Percentiles rank a stretch among this genome's conserved stretches.
These are phyloP conservation scores for Artemia sp. DNA, from an alignment of 2,888 invertebrate genomes.

Conservation along the genomic window DNA sequence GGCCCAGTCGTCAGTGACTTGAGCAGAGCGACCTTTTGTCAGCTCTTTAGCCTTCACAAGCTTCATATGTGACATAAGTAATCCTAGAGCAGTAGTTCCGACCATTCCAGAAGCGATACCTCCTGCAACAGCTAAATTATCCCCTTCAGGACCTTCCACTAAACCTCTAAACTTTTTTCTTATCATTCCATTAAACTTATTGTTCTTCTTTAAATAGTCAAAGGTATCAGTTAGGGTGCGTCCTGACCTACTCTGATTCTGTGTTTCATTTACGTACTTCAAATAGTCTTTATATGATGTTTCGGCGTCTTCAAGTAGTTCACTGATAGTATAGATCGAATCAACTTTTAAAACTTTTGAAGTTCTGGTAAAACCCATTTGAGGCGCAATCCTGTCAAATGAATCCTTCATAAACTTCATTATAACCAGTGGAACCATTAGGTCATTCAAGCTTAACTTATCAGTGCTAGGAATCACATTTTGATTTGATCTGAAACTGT, in stretches of 20 bases:
- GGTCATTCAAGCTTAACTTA: neutral
- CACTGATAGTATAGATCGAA: neutral
- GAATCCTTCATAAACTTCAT: conserved; percentile 1
- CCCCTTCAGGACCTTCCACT: neutral
- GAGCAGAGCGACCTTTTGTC: neutral
- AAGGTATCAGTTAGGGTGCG: neutral
- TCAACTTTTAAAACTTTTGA: neutral
- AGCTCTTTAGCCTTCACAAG: neutral
- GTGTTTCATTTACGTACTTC: neutral
- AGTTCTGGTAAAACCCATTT: neutral
- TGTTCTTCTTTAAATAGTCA: conserved; percentile 7
- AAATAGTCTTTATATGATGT: neutral
- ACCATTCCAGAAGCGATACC: conserved; percentile 14
- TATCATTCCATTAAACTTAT: conserved; percentile 9
- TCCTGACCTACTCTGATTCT: neutral
- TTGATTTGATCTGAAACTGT: conserved; percentile 5
- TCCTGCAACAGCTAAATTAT: conserved; percentile 7
- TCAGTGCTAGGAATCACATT: neutral
- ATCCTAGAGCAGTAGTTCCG: neutral
- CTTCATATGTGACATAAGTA: conserved; percentile 1
- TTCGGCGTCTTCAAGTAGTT: neutral
- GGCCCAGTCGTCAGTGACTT: conserved; percentile 12
- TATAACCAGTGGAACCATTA: neutral
- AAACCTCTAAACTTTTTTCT: neutral
- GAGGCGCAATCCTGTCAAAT: neutral